Conservation (phyloP, 2,113 vertebrate genomes). For the Nothobranchius furzeri region DNA sequence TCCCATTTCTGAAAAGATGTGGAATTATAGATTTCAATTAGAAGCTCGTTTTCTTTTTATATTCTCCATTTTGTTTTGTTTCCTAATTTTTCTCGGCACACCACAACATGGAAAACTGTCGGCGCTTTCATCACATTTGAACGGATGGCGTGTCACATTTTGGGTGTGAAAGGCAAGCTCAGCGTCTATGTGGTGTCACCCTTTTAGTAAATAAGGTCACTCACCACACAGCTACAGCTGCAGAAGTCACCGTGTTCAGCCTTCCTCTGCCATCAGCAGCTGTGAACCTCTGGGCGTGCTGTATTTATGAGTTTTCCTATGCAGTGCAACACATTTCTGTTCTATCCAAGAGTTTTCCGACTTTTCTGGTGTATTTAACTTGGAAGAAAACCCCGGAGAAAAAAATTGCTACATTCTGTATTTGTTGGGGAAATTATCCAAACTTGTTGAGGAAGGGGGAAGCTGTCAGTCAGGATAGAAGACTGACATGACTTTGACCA, state of each 20-base stretch:
- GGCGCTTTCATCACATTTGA: constrained; percentile 44
- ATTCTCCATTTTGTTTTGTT: constrained; percentile 28
- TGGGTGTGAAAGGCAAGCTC: constrained; percentile 67
- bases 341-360: constrained; percentile 74
- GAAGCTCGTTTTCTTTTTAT: constrained; percentile 30
- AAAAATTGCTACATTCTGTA: constrained; percentile 64
- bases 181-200: constrained; percentile 64
- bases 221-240: constrained; percentile 48
- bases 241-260: constrained; percentile 52
- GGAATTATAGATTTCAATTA: constrained; percentile 15
- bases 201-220: constrained; percentile 76
- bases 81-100: constrained; percentile 23
- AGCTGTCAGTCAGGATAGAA: constrained; percentile 55
- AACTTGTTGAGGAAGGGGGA: constrained; percentile 64
- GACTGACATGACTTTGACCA: constrained; percentile 28
- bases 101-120: constrained; percentile 15
- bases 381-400: constrained; percentile 69
- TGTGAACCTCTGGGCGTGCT: constrained; percentile 67
- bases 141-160: constrained; percentile 61
- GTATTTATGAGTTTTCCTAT: constrained; percentile 72
- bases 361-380: constrained; percentile 77
- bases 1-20: constrained; percentile 24
- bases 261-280: constrained; percentile 29
- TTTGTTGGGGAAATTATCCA: constrained; percentile 76
- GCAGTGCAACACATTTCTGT: constrained; percentile 68